These are phyloP conservation scores for Furcula furcula DNA, from an alignment of 2,888 invertebrate species.

Conservation along the genomic window DNA sequence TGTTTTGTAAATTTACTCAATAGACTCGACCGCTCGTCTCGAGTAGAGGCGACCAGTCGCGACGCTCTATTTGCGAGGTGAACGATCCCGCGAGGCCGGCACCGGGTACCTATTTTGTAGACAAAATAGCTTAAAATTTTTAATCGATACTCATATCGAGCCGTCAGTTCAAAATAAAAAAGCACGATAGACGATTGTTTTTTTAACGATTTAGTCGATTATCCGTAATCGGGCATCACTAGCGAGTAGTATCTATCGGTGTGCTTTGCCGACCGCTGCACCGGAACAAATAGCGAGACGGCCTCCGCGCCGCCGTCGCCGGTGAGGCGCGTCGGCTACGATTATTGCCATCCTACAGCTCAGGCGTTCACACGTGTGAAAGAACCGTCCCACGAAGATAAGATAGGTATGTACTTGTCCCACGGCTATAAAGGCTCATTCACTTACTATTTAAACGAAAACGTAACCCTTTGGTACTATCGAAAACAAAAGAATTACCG, in stretches of 20 bases:
- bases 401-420: constrained; percentile 23
- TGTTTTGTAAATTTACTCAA: constrained; percentile 49
- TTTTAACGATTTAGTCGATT: not conserved
- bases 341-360: constrained; percentile 15
- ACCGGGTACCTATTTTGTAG: constrained; percentile 19
- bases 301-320: constrained; percentile 8
- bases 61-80: constrained; percentile 64
- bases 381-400: constrained; percentile 27
- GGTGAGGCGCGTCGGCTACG: too few relatives aligned
- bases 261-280: constrained; percentile 35
- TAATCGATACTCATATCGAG: not conserved
- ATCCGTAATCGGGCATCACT: constrained; percentile 8
- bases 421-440: constrained; percentile 18
- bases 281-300: constrained; percentile 33
- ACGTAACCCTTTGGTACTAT: constrained; percentile 1
- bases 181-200: not conserved
- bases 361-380: constrained; percentile 24
- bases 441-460: constrained; percentile 10
- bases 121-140: not conserved
- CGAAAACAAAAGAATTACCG: not conserved
- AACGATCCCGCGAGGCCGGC: constrained; percentile 72
- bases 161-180: not conserved
- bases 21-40: constrained; percentile 38
- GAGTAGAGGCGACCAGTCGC: constrained; percentile 33
- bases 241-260: constrained; percentile 15